These are phyloP conservation scores for Channallabes apus DNA, from an alignment of 2,797 vertebrate species.

Conservation along the genomic window DNA sequence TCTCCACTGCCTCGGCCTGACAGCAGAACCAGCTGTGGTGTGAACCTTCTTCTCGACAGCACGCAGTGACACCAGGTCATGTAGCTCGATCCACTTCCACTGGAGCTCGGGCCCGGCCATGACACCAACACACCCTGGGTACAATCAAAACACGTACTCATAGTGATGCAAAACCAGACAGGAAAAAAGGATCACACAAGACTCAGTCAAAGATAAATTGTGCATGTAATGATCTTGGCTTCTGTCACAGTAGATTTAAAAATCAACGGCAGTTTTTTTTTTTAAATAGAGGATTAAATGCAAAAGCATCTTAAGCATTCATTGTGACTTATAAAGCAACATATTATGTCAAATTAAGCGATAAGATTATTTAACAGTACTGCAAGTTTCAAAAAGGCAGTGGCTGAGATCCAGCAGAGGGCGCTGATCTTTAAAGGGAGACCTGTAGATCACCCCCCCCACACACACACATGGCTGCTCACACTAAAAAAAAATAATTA, in stretches of 20 bases:
- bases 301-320: neutral
- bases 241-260: neutral
- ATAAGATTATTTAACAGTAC: neutral
- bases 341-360: neutral
- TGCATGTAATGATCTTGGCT: neutral
- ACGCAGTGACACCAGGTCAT: conserved; percentile 62
- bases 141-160: neutral
- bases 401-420: neutral
- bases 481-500: conserved; percentile 15
- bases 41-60: conserved; percentile 56
- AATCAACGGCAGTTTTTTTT: neutral
- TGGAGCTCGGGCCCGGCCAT: conserved; percentile 59
- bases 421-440: neutral
- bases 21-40: conserved; percentile 5
- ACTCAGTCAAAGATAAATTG: neutral
- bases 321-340: no score
- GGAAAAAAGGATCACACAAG: neutral
- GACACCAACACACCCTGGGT: conserved; percentile 17
- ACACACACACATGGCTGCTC: no score
- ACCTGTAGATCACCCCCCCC: neutral
- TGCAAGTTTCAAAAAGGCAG: no score
- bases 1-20: conserved; percentile 59
- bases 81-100: conserved; percentile 62
- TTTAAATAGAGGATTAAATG: neutral
- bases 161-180: neutral